Evolutionary conservation across 2,888 invertebrate species (phyloP).

Genomic region (Pseudeuparius sepicola): DNA sequence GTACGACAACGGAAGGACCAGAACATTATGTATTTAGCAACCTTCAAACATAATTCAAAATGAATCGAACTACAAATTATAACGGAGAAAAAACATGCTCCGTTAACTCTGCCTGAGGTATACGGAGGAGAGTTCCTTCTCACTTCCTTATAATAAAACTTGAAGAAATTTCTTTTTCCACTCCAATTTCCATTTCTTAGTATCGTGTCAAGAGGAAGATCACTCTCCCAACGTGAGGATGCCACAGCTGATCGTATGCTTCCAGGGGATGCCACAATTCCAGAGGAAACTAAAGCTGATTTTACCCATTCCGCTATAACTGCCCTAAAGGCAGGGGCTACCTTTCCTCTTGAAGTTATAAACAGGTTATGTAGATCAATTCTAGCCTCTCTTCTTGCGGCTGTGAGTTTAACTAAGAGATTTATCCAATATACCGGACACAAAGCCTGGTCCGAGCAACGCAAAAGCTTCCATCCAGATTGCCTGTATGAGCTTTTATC

Average conservation of each 20-base stretch:
- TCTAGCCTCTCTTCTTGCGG: too few species aligned
- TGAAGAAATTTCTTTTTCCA: constrained; percentile 12
- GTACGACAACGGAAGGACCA: constrained; percentile 1
- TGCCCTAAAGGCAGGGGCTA: constrained; percentile 2
- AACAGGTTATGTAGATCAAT: too few species aligned
- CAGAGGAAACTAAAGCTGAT: constrained; percentile 12
- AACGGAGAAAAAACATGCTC: too few species aligned
- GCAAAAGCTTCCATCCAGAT: constrained; percentile 9
- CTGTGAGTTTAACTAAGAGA: neutral
- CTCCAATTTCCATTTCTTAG: constrained; percentile 17
- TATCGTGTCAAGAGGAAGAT: constrained; percentile 15
- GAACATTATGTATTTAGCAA: constrained; percentile 3
- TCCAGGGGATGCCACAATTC: constrained; percentile 15
- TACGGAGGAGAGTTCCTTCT: too few species aligned
- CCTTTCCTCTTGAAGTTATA: constrained; percentile 6
- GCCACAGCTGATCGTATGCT: constrained; percentile 18
- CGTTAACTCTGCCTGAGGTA: too few species aligned
- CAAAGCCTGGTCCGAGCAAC: constrained; percentile 2
- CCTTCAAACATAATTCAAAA: too few species aligned
- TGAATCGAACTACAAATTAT: too few species aligned
- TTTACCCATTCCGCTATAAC: constrained; percentile 20
- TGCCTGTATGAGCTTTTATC: constrained; percentile 6
- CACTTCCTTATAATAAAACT: constrained; percentile 14
- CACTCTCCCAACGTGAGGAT: constrained; percentile 14
- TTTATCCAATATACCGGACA: constrained; percentile 6